Percentiles rank a stretch among this genome's conserved stretches.
Conservation (phyloP, 2,113 vertebrate genomes). For the Tamias sibiricus region DNA sequence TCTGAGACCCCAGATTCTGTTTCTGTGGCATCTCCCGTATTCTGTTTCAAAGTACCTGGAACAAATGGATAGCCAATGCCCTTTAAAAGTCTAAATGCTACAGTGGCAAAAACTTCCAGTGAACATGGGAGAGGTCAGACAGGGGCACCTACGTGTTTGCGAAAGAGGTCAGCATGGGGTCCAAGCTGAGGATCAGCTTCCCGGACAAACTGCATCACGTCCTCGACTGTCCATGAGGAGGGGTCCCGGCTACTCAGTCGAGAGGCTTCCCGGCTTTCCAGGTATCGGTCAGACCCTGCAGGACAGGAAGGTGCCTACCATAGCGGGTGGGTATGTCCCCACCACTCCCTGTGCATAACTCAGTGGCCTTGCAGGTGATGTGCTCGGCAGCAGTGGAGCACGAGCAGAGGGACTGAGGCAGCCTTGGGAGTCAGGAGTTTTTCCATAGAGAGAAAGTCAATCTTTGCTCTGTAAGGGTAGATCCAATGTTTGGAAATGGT, state of each 20-base stretch:
- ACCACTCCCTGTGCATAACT: background rate
- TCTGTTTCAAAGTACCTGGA: background rate
- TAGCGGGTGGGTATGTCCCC: background rate
- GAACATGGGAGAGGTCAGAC: background rate
- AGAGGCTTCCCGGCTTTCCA: constrained; percentile 84
- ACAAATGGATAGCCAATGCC: background rate
- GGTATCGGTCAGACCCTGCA: constrained; percentile 89
- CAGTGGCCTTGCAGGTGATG: background rate
- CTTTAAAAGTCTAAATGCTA: background rate
- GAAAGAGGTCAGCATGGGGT: constrained; percentile 97
- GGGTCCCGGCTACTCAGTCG: constrained; percentile 91
- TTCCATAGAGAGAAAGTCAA: background rate
- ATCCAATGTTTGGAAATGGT: constrained; percentile 1
- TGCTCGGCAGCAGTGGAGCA: background rate
- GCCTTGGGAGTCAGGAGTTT: background rate
- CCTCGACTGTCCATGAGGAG: constrained; percentile 95
- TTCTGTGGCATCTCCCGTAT: background rate
- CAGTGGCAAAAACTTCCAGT: background rate
- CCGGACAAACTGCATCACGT: constrained; percentile 97
- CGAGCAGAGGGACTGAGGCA: background rate
- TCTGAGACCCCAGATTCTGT: background rate
- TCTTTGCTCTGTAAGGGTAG: constrained; percentile 28
- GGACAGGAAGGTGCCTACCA: background rate
- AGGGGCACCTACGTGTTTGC: constrained; percentile 92
- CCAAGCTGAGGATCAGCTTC: constrained; percentile 96